These are phyloP conservation scores for Drosophila nr. fundita DNA, from an alignment of 2,888 invertebrate species.

Conservation along the genomic window DNA sequence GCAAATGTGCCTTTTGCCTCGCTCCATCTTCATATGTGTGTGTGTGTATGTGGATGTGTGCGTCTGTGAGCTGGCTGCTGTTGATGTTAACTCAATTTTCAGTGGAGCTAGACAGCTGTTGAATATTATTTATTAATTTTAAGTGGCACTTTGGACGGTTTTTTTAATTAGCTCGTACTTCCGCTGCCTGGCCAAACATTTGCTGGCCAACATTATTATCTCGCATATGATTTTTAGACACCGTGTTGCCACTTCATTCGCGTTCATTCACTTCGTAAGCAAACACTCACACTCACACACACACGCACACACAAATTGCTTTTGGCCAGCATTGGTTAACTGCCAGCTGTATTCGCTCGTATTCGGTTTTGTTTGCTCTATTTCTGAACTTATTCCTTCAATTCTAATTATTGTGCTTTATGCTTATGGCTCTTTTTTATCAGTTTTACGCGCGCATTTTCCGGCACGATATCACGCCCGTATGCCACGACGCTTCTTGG, in stretches of 20 bases:
- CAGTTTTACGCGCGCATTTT: constrained; percentile 76
- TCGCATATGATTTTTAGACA: constrained; percentile 23
- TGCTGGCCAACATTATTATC: constrained; percentile 60
- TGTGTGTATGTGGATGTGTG: constrained; percentile 6
- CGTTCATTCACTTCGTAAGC: constrained; percentile 46
- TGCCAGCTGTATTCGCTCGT: constrained; percentile 29
- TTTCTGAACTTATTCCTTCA: constrained; percentile 25
- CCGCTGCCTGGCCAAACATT: constrained; percentile 61
- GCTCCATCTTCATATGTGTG: neutral
- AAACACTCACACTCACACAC: constrained; percentile 8
- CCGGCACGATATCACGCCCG: constrained; percentile 80
- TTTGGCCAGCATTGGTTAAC: constrained; percentile 33
- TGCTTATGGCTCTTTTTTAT: constrained; percentile 36
- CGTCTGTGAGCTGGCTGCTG: constrained; percentile 7
- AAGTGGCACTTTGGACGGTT: constrained; percentile 21
- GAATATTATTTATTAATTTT: constrained; percentile 46
- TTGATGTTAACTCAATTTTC: constrained; percentile 27
- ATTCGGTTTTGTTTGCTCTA: constrained; percentile 32
- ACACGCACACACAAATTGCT: constrained; percentile 21
- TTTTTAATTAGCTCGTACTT: constrained; percentile 67
- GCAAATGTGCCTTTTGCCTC: constrained; percentile 1
- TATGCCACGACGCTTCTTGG: constrained; percentile 82
- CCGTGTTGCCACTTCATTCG: constrained; percentile 44
- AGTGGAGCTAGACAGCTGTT: constrained; percentile 44
- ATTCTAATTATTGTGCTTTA: constrained; percentile 38